Percentiles rank a stretch among this genome's conserved stretches.
Conservation (phyloP, 2,113 vertebrate species). For the Rousettus leschenaultii region DNA sequence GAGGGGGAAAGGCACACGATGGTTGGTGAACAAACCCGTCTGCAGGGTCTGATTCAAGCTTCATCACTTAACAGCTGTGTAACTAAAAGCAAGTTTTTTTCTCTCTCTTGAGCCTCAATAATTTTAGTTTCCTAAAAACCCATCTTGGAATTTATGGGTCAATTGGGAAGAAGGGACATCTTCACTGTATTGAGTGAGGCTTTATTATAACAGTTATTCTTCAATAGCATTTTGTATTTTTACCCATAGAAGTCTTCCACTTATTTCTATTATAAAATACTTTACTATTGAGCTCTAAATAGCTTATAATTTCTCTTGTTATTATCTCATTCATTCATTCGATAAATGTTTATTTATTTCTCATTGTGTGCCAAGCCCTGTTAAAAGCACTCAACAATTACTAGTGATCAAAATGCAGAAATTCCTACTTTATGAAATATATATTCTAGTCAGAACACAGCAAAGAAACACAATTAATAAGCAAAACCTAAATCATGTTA, state of each 20-base stretch:
- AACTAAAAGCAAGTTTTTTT: neutral
- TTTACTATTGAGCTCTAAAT: neutral
- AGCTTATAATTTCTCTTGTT: neutral
- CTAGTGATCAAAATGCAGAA: neutral
- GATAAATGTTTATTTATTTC: neutral
- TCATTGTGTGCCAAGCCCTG: neutral
- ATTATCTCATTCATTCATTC: neutral
- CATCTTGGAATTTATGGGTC: neutral
- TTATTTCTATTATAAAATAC: neutral
- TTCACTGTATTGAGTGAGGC: neutral
- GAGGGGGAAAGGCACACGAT: neutral
- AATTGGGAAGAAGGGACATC: neutral
- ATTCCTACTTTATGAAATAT: neutral
- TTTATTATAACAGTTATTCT: neutral
- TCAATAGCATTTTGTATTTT: neutral
- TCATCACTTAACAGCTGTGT: neutral
- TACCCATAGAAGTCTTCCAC: neutral
- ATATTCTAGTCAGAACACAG: neutral
- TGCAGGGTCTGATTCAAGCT: neutral
- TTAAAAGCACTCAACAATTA: neutral
- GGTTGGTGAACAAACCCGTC: neutral
- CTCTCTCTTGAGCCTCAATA: neutral
- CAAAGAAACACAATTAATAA: neutral
- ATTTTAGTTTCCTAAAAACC: neutral
- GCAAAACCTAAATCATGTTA: neutral